Percentiles rank a stretch among this genome's conserved stretches.
These are phyloP conservation scores for Drosophila sturtevanti DNA, from an alignment of 1,140 invertebrate genomes.

Conservation along the genomic window DNA sequence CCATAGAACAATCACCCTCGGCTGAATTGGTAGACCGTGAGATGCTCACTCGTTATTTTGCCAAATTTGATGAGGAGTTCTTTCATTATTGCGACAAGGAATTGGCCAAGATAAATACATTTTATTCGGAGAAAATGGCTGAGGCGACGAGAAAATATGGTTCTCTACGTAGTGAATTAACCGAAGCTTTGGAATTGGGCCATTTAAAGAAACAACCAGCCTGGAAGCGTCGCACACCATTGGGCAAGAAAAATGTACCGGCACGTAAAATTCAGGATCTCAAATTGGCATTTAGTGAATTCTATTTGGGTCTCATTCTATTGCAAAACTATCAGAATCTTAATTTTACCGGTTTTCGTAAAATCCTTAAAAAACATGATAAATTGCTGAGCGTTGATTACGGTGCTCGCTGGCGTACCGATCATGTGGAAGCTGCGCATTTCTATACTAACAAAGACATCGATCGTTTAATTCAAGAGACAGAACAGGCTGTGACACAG, in stretches of 20 bases:
- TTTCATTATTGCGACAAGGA: conserved; percentile 94
- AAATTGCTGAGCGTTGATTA: conserved; percentile 87
- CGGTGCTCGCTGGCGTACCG: conserved; percentile 89
- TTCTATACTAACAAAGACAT: conserved; percentile 96
- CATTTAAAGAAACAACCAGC: conserved; percentile 77
- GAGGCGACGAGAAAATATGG: conserved; percentile 93
- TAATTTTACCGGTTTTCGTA: conserved; percentile 96
- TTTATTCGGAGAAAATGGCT: conserved; percentile 94
- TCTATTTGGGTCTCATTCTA: conserved; percentile 94
- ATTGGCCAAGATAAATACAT: conserved; percentile 93
- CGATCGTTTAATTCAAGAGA: conserved; percentile 92
- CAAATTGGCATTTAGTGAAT: conserved; percentile 96
- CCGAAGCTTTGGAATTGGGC: conserved; percentile 83
- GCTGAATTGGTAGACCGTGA: conserved; percentile 87
- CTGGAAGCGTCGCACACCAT: conserved; percentile 85
- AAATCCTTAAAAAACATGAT: conserved; percentile 97
- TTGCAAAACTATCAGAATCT: conserved; percentile 90
- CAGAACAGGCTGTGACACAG: conserved; percentile 91
- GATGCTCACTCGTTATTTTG: conserved; percentile 88
- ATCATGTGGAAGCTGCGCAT: conserved; percentile 91
- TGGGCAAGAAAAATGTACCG: conserved; percentile 84
- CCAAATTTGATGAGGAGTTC: conserved; percentile 93
- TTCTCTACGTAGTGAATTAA: conserved; percentile 89
- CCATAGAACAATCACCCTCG: conserved; percentile 89
- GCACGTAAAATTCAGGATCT: conserved; percentile 91